Percentiles rank a stretch among this genome's conserved stretches.
Evolutionary conservation across 2,888 invertebrate species (phyloP).

Genomic region (Smittia sp.): DNA sequence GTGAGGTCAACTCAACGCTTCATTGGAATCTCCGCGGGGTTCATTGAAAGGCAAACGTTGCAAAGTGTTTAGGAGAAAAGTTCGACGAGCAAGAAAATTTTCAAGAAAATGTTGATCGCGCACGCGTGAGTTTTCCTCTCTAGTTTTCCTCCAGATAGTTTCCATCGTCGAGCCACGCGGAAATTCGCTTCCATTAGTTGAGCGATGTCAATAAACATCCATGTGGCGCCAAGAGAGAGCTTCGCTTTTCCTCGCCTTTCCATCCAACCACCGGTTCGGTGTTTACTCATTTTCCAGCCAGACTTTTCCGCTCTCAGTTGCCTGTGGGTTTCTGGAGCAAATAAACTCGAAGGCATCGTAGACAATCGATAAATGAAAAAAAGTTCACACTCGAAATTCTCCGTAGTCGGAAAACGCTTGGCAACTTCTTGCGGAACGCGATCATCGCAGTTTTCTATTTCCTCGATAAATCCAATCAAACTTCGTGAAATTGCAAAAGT

Average conservation of each 20-base stretch:
- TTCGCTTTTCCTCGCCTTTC: too few species aligned
- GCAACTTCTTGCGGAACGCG: background rate
- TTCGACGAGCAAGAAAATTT: background rate
- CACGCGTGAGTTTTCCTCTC: background rate
- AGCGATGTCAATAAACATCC: background rate
- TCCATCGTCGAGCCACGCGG: background rate
- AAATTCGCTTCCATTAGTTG: background rate
- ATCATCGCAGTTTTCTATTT: too few species aligned
- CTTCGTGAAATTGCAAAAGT: too few species aligned
- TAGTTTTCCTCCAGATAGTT: background rate
- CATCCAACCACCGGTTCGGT: background rate
- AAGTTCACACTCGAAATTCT: background rate
- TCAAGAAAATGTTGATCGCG: background rate
- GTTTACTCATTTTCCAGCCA: background rate
- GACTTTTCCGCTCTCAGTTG: background rate
- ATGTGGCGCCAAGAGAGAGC: slow-evolving; percentile 18
- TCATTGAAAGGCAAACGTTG: background rate
- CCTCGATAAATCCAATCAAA: background rate
- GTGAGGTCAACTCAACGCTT: background rate
- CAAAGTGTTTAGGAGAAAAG: background rate
- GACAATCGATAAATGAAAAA: slow-evolving; percentile 21
- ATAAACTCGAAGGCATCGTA: background rate
- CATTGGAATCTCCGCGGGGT: background rate
- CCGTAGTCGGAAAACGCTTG: background rate
- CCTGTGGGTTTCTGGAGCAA: slow-evolving; percentile 12